phyloP scores from a whole-genome alignment of 2,113 vertebrate genomes.

The Petrocephalus zakoni region DNA sequence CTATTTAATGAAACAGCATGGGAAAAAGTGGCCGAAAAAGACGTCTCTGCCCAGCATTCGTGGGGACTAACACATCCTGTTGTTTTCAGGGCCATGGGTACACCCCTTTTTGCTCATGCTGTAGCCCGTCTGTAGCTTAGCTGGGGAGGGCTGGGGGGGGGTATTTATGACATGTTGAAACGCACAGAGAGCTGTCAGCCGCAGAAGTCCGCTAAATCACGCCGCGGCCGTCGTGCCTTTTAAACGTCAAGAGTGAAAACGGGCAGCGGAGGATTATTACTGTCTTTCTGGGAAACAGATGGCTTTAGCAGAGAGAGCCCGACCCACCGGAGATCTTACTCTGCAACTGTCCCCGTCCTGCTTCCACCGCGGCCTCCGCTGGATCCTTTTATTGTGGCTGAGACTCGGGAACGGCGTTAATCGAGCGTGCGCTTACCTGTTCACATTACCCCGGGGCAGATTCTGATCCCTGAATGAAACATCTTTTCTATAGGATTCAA shows the following conservation, averaged over 20 bases:
- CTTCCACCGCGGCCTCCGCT: neutral
- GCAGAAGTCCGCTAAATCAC: conserved; percentile 19
- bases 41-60: neutral
- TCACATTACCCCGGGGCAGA: neutral
- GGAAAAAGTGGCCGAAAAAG: neutral
- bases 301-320: conserved; percentile 24
- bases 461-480: neutral
- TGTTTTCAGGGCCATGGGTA: neutral
- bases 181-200: neutral
- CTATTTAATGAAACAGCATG: conserved; percentile 8
- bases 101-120: neutral
- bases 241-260: conserved; percentile 24
- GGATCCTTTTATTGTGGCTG: neutral
- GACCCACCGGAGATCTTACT: conserved; percentile 11
- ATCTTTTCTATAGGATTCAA: neutral
- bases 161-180: neutral
- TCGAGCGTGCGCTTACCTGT: conserved; percentile 18
- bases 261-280: conserved; percentile 21
- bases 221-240: conserved; percentile 22
- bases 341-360: conserved; percentile 27
- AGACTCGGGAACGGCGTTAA: conserved; percentile 18
- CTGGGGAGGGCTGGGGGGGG: neutral
- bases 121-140: neutral
- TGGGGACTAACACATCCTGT: neutral
- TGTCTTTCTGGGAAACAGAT: conserved; percentile 21